phyloP scores from a whole-genome alignment of 2,888 invertebrate species.

The Amiota minor region DNA sequence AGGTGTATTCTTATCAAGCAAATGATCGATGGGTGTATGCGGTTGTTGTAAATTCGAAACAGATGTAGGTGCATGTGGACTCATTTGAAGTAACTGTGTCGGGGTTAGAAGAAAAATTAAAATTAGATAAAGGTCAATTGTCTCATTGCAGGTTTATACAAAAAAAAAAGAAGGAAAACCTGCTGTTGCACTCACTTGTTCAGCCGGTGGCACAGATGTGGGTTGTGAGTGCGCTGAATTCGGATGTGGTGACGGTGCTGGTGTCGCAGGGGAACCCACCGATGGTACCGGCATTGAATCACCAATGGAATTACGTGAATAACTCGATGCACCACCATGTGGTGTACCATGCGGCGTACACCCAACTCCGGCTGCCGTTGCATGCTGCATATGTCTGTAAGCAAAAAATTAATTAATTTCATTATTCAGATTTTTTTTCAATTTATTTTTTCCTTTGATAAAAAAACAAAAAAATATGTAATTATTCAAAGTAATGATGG shows the following conservation, averaged over 20 bases:
- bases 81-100: constrained; percentile 68
- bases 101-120: constrained; percentile 11
- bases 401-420: constrained; percentile 17
- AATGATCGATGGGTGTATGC: constrained; percentile 73
- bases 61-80: constrained; percentile 78
- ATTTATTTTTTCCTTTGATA: not conserved
- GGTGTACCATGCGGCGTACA: constrained; percentile 74
- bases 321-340: constrained; percentile 80
- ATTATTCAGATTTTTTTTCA: not conserved
- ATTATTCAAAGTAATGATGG: not conserved
- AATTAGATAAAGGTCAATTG: constrained; percentile 1
- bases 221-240: constrained; percentile 81
- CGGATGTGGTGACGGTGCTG: constrained; percentile 81
- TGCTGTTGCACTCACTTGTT: constrained; percentile 69
- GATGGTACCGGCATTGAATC: constrained; percentile 74
- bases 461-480: not conserved
- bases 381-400: constrained; percentile 49
- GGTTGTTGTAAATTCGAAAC: constrained; percentile 73
- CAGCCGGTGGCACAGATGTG: constrained; percentile 79
- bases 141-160: not conserved
- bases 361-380: not conserved
- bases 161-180: not conserved
- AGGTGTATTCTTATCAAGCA: constrained; percentile 73
- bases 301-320: constrained; percentile 76
- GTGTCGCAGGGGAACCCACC: constrained; percentile 80